phyloP scores from a whole-genome alignment of 2,888 invertebrate species.

The Argyra leucocephala region DNA sequence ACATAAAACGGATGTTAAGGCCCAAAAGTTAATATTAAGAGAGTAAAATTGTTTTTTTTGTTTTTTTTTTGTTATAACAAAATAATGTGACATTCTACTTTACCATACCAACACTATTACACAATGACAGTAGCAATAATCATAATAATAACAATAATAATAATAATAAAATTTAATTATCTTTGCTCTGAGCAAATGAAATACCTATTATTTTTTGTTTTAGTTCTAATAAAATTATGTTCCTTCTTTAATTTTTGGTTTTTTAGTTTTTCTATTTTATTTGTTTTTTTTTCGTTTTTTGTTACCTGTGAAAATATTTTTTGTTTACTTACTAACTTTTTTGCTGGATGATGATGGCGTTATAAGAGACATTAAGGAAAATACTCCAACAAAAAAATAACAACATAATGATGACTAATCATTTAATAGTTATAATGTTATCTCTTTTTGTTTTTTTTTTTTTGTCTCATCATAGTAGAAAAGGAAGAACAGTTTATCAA shows the following conservation, averaged over 20 bases:
- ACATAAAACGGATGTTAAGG: too few relatives aligned
- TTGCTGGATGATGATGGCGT: too few relatives aligned
- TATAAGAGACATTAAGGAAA: too few relatives aligned
- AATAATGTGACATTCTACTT: not conserved
- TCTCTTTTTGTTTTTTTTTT: not conserved
- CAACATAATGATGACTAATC: not conserved
- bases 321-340: too few relatives aligned
- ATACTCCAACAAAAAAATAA: not conserved
- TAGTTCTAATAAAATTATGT: too few relatives aligned
- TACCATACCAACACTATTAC: not conserved
- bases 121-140: not conserved
- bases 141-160: not conserved
- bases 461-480: not conserved
- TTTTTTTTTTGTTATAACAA: not conserved
- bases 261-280: not conserved
- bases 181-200: too few relatives aligned
- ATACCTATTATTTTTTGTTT: too few relatives aligned
- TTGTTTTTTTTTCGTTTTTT: not conserved
- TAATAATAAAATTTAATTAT: conserved; percentile 1
- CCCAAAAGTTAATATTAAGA: too few relatives aligned
- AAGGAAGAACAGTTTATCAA: not conserved
- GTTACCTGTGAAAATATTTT: not conserved
- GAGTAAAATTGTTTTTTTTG: not conserved
- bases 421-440: conserved; percentile 6
- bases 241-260: too few relatives aligned